phyloP scores from a whole-genome alignment of 2,797 vertebrate species.

The Paguma larvata region DNA sequence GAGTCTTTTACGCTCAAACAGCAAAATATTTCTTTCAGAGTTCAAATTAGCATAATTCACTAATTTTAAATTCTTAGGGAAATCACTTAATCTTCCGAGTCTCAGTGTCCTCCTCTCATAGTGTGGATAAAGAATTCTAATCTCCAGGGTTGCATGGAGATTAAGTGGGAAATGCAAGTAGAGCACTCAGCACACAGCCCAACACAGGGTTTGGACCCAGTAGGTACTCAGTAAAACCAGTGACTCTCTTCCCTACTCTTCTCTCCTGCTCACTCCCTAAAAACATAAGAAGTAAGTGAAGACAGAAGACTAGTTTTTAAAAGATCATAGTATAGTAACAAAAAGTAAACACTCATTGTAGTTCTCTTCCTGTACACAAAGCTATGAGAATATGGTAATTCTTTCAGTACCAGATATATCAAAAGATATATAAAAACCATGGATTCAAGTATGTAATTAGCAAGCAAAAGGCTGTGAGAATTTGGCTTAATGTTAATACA shows the following conservation, averaged over 20 bases:
- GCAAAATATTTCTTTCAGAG: constrained; percentile 28
- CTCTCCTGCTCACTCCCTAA: background rate
- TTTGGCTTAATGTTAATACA: constrained; percentile 14
- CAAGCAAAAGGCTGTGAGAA: constrained; percentile 8
- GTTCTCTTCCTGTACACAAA: background rate
- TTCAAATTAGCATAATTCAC: background rate
- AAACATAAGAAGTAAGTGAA: background rate
- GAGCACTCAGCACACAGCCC: background rate
- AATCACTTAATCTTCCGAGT: background rate
- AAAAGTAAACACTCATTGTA: background rate
- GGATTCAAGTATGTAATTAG: constrained; percentile 4
- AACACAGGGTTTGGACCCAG: background rate
- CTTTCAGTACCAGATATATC: background rate
- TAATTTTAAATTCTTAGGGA: background rate
- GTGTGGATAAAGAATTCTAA: background rate
- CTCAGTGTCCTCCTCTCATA: background rate
- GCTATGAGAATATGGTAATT: background rate
- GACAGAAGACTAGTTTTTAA: constrained; percentile 27
- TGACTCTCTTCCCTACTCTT: background rate
- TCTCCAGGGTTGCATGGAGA: background rate
- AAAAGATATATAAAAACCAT: constrained; percentile 1
- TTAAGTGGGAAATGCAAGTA: background rate
- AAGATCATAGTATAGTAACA: background rate
- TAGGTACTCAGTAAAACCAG: background rate
- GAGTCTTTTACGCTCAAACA: background rate